These are phyloP conservation scores for Drosophila nr. medialis DNA, from an alignment of 2,888 invertebrate genomes.

Conservation along the genomic window DNA sequence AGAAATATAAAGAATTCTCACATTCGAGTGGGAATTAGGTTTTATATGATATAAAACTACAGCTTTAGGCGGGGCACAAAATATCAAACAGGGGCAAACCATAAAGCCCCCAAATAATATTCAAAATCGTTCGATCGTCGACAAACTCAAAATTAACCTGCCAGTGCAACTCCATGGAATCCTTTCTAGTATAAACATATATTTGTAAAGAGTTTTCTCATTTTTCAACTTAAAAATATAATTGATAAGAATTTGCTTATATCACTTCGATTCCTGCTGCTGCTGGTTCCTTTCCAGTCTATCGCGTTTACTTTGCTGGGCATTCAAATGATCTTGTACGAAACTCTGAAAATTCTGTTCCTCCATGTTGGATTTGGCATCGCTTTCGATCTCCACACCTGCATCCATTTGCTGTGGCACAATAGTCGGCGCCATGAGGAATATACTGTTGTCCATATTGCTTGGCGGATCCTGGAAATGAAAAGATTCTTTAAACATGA, in stretches of 20 bases:
- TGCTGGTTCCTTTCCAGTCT: constrained; percentile 37
- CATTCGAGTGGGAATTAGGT: not conserved
- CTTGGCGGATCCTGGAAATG: constrained; percentile 17
- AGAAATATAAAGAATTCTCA: not conserved
- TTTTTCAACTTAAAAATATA: not conserved
- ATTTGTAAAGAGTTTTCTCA: not conserved
- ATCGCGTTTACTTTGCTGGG: constrained; percentile 67
- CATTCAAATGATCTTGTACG: constrained; percentile 73
- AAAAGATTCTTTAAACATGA: not conserved
- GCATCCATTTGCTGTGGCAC: constrained; percentile 22
- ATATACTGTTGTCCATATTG: constrained; percentile 25
- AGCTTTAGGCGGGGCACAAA: not conserved
- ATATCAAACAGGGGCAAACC: not conserved
- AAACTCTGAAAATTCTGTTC: constrained; percentile 84
- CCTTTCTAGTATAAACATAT: not conserved
- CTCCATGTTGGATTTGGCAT: constrained; percentile 73
- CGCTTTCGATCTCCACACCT: constrained; percentile 55
- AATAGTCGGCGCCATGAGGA: constrained; percentile 23
- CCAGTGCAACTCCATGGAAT: not conserved
- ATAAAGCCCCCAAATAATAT: not conserved
- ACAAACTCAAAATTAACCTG: not conserved
- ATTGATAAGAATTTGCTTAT: not conserved
- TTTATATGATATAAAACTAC: not conserved
- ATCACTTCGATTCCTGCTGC: not conserved
- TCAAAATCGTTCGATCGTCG: not conserved